Percentiles rank a stretch among this genome's conserved stretches.
Conservation (phyloP, 1,140 invertebrate genomes). For the Parapsyche elsis region DNA sequence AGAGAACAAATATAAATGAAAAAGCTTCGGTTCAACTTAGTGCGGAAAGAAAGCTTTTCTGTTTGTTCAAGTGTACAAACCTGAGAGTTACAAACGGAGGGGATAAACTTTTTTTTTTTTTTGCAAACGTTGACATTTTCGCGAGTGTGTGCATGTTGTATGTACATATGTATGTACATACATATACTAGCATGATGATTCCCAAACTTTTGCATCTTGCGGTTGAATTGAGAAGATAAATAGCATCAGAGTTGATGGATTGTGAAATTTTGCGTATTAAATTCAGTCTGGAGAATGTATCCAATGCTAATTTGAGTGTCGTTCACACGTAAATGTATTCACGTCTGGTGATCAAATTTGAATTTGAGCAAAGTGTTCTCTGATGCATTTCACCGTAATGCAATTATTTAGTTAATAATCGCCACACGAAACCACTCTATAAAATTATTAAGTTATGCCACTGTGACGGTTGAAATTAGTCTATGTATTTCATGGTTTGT, state of each 20-base stretch:
- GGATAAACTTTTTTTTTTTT: constrained; percentile 14
- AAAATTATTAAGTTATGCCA: constrained; percentile 5
- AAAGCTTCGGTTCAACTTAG: constrained; percentile 9
- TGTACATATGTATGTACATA: no score
- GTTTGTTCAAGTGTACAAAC: constrained; percentile 8
- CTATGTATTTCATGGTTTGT: neutral
- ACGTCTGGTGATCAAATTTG: neutral
- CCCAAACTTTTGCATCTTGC: no score
- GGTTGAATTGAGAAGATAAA: no score
- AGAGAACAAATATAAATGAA: neutral
- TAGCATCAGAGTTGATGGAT: no score
- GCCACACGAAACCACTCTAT: neutral
- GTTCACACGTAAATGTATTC: no score
- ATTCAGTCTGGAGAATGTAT: no score
- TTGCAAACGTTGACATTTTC: neutral
- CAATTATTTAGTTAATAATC: neutral
- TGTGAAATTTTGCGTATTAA: no score
- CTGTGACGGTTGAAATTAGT: neutral
- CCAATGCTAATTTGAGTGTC: no score
- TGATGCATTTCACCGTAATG: neutral
- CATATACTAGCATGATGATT: no score
- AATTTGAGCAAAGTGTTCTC: neutral
- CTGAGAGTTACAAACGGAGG: neutral
- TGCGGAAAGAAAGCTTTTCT: neutral
- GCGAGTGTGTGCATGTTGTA: no score